These are phyloP conservation scores for Trachops cirrhosus DNA, from an alignment of 2,797 vertebrate genomes.

Conservation along the genomic window DNA sequence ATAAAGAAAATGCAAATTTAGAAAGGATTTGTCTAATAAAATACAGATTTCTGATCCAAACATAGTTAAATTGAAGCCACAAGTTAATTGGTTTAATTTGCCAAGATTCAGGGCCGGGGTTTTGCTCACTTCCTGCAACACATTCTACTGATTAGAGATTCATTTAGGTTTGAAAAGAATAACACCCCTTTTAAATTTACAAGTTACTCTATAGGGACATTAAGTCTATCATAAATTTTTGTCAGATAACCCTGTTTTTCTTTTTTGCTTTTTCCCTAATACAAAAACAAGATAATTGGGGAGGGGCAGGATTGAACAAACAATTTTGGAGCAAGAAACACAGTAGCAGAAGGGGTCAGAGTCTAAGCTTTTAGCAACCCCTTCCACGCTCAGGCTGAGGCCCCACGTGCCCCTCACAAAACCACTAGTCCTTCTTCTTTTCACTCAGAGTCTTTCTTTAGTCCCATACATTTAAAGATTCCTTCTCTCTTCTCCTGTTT, in stretches of 20 bases:
- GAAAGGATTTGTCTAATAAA: conserved; percentile 29
- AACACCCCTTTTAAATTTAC: background rate
- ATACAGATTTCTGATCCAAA: conserved; percentile 49
- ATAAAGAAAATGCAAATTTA: conserved; percentile 43
- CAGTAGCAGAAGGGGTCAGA: background rate
- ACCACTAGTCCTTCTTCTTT: background rate
- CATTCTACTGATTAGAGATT: conserved; percentile 42
- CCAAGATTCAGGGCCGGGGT: background rate
- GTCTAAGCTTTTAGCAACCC: background rate
- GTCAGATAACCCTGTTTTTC: background rate
- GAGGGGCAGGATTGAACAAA: background rate
- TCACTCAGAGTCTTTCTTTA: background rate
- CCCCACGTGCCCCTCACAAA: background rate
- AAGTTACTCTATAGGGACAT: conserved; percentile 42
- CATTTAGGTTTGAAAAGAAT: background rate
- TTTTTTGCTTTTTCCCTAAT: background rate
- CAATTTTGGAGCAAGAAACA: background rate
- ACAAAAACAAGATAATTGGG: background rate
- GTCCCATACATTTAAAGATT: background rate
- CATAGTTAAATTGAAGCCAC: conserved; percentile 49
- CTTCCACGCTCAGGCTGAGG: background rate
- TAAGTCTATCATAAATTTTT: conserved; percentile 8
- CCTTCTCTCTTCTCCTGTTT: background rate
- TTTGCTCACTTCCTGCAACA: conserved; percentile 23
- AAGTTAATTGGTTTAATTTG: conserved; percentile 12